A percentile compares a stretch with the other conserved stretches of the same genome.
These are phyloP conservation scores for Drosophila takahashii DNA, from an alignment of 1,140 invertebrate genomes.

Conservation along the genomic window DNA sequence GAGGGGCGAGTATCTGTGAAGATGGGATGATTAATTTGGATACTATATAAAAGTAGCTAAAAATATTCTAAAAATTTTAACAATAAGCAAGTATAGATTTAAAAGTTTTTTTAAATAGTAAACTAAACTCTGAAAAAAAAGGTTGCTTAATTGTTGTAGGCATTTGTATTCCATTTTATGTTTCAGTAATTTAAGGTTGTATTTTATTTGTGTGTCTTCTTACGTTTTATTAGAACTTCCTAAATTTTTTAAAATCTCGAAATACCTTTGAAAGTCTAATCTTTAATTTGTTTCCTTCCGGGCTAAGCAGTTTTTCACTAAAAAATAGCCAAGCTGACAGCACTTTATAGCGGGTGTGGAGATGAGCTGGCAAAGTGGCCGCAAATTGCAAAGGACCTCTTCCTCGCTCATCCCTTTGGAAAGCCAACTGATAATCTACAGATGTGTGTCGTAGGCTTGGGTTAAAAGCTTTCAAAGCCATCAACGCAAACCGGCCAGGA, in stretches of 20 bases:
- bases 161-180: no score
- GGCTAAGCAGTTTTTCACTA: background rate
- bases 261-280: background rate
- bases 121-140: no score
- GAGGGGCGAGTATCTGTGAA: slow-evolving; percentile 75
- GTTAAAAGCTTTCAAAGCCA: slow-evolving; percentile 77
- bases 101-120: no score
- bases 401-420: slow-evolving; percentile 18
- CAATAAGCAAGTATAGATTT: no score
- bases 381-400: slow-evolving; percentile 62
- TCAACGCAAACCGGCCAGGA: slow-evolving; percentile 71
- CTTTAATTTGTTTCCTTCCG: no score
- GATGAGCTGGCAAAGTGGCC: slow-evolving; percentile 58
- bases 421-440: slow-evolving; percentile 67
- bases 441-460: slow-evolving; percentile 60
- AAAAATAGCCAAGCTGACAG: slow-evolving; percentile 7
- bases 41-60: no score
- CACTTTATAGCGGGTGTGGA: slow-evolving; percentile 14
- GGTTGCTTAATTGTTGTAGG: no score
- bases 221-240: no score
- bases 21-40: slow-evolving; percentile 7
- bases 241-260: background rate
- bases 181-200: no score
- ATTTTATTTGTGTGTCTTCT: no score
- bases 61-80: no score